These are phyloP conservation scores for Nasonovia ribisnigri DNA, from an alignment of 2,888 invertebrate genomes.

Conservation along the genomic window DNA sequence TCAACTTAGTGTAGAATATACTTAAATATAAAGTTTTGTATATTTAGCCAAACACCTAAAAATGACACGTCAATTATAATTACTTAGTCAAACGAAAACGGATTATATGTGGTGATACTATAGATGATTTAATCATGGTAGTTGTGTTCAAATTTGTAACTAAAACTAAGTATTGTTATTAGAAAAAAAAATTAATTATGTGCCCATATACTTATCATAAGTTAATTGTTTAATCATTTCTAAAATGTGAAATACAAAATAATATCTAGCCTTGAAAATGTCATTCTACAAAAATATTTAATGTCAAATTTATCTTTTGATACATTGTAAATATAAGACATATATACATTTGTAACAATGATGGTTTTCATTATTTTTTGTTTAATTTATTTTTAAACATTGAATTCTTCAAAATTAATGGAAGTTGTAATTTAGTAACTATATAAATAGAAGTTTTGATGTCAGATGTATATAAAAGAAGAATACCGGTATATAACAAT, in stretches of 20 bases:
- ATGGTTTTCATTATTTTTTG: background rate
- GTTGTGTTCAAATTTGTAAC: background rate
- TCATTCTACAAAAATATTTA: background rate
- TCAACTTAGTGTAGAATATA: background rate
- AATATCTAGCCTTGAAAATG: background rate
- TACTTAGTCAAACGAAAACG: background rate
- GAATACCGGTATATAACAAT: background rate
- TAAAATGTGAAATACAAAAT: background rate
- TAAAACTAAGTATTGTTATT: background rate
- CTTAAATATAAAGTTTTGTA: background rate
- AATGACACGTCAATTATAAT: conserved; percentile 3
- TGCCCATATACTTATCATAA: background rate
- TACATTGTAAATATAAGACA: background rate
- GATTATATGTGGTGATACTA: background rate
- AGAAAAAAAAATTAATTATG: background rate
- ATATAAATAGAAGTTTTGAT: background rate
- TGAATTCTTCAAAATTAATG: background rate
- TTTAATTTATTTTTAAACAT: background rate
- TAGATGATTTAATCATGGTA: background rate
- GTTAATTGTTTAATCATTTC: background rate
- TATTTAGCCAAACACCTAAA: background rate
- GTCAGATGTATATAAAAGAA: background rate
- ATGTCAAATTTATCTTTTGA: background rate
- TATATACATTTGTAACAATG: background rate
- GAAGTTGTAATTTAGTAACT: background rate